A percentile compares a stretch with the other conserved stretches of the same genome.
Conservation (phyloP, 1,140 invertebrate genomes). For the Hyles euphorbiae region DNA sequence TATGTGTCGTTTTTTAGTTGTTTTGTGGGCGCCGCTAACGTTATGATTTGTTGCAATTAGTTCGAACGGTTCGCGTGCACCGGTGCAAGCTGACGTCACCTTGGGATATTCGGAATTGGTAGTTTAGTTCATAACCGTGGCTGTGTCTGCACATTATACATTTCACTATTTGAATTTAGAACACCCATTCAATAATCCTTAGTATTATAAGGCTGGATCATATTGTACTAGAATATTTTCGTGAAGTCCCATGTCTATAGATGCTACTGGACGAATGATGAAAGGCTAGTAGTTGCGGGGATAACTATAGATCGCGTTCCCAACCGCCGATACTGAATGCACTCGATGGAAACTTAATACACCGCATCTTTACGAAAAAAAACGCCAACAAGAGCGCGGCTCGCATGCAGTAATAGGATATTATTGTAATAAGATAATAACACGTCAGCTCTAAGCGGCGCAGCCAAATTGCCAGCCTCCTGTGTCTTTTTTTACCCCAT, state of each 20-base stretch:
- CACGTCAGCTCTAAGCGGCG: slow-evolving; percentile 61
- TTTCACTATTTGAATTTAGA: no score
- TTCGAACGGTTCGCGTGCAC: slow-evolving; percentile 42
- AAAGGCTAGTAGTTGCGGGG: no score
- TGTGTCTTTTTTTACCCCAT: slow-evolving; percentile 46
- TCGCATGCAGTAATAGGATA: slow-evolving; percentile 29
- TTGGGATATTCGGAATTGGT: no score
- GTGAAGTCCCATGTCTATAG: no score
- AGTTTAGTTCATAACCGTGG: no score
- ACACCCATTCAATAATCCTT: no score
- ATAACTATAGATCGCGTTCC: no score
- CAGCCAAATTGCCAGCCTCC: slow-evolving; percentile 29
- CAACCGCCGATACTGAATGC: no score
- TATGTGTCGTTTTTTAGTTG: slow-evolving; percentile 40
- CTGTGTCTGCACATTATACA: no score
- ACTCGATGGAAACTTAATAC: slow-evolving; percentile 4
- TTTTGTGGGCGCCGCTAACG: slow-evolving; percentile 29
- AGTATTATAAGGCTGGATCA: no score
- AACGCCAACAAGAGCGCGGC: slow-evolving; percentile 8
- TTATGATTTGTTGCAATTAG: slow-evolving; percentile 60
- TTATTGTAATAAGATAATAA: slow-evolving; percentile 71
- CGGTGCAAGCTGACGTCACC: slow-evolving; percentile 36
- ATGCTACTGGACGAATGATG: no score
- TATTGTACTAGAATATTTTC: no score
- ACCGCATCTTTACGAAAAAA: slow-evolving; percentile 8